Conservation (phyloP, 2,888 invertebrate genomes). For the Apodemia zela region DNA sequence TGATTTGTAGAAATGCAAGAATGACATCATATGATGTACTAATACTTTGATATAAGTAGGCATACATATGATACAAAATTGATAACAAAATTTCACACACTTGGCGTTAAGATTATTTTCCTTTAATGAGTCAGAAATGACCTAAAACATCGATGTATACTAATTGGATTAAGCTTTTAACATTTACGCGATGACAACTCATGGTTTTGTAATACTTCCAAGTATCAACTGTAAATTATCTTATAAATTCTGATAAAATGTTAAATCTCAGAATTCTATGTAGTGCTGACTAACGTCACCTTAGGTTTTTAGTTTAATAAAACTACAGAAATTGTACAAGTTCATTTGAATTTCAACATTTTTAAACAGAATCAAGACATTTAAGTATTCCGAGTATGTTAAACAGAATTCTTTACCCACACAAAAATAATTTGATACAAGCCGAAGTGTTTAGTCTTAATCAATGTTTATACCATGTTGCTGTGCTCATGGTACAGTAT, state of each 20-base stretch:
- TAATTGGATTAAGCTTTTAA: slow-evolving; percentile 4
- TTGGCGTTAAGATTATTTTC: neutral
- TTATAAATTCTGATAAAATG: slow-evolving; percentile 1
- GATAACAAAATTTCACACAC: neutral
- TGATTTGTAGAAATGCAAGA: neutral
- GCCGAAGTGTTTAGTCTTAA: neutral
- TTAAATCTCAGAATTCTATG: neutral
- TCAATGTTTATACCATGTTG: too few relatives aligned
- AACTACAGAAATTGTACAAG: neutral
- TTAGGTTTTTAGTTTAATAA: neutral
- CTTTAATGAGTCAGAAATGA: slow-evolving; percentile 4
- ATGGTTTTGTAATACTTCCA: slow-evolving; percentile 2
- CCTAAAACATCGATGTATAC: slow-evolving; percentile 1
- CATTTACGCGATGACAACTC: slow-evolving; percentile 1
- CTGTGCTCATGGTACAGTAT: neutral
- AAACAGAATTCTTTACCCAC: neutral
- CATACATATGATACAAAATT: neutral
- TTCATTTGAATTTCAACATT: neutral
- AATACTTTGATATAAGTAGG: neutral
- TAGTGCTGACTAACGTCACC: neutral
- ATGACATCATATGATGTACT: neutral
- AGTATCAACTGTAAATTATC: slow-evolving; percentile 1
- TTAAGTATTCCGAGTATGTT: neutral
- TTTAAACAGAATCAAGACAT: neutral
- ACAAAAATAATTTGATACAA: neutral